Evolutionary conservation across 2,113 vertebrate species (phyloP), one percentile per base, ranked within the genome.

Genomic region (Tenebrosternarchus preto): DNA sequence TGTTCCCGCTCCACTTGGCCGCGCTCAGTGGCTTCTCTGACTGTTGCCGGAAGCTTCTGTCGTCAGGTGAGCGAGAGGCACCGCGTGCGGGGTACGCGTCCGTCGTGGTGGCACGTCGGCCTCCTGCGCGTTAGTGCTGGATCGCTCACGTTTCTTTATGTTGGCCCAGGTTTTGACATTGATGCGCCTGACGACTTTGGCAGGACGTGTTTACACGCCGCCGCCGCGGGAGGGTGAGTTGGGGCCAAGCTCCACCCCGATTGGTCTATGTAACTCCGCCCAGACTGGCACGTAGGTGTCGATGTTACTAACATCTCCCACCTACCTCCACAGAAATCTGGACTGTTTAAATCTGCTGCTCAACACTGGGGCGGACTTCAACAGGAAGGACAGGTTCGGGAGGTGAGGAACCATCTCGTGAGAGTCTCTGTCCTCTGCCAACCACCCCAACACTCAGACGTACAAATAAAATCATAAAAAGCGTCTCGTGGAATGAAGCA

Each of bases 141-240:
- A n/a, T n/a, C n/a, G n/a, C n/a, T 46, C 4, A 12, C 11, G 5
- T 53, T 12, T 43, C 5, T 29, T 20, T 16, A 29, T 25, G n/a
- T 22, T 27, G 75, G 87, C 86, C 12, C 86, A 99, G 98, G 95
- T 85, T 98, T 99, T 93, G 97, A 98, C 88, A 92, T 99, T 73
- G 97, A 99, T 87, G 96, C 97, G n/a, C 93, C 97, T 77, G 98
- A 99, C 92, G 96, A 99, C 89, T 98, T 98, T 90, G 98, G 97
- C 86, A 95, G 98, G 89, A 98, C 98, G 84, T 99, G 98, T 94
- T 96, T 99, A 91, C 98, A 99, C 80, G 98, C 98, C 84, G 98
- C 98, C 83, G 96, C 97, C 88, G 97, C 98, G 91, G 98, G 98
- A 93, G 98, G 98, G 98, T 99, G 90, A 90, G 95, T 87, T 22